A percentile compares a stretch with the other conserved stretches of the same genome.
phyloP scores from a whole-genome alignment of 2,797 vertebrate species.

The Hipposideros larvatus region DNA sequence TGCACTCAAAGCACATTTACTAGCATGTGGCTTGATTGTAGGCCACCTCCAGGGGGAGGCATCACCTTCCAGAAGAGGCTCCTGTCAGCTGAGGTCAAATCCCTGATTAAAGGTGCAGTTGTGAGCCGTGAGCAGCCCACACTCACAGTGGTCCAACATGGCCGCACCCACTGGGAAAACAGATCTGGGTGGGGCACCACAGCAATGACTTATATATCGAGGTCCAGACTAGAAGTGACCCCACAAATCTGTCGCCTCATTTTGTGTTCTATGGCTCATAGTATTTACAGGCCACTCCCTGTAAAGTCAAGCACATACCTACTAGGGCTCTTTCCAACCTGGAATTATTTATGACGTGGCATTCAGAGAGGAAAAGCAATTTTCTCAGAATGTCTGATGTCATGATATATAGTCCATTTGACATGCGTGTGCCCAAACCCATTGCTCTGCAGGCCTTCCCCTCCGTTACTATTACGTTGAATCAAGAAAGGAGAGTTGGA shows the following conservation, averaged over 20 bases:
- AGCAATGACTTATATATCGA: not conserved
- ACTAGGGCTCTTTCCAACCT: conserved; percentile 62
- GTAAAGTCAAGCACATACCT: conserved; percentile 67
- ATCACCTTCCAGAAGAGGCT: not conserved
- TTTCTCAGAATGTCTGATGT: conserved; percentile 80
- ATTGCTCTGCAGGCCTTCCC: not conserved
- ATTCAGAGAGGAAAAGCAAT: conserved; percentile 82
- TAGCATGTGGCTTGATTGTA: not conserved
- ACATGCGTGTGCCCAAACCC: conserved; percentile 66
- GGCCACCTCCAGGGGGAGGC: not conserved
- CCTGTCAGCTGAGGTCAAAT: not conserved
- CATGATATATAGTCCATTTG: conserved; percentile 73
- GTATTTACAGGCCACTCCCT: conserved; percentile 64
- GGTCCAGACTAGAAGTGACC: conserved; percentile 28
- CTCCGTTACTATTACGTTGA: conserved; percentile 36
- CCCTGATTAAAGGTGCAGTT: not conserved
- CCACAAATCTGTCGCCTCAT: conserved; percentile 9
- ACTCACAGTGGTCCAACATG: accelerated
- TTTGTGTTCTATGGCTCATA: not conserved
- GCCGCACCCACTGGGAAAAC: accelerated
- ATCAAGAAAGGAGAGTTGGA: conserved; percentile 56
- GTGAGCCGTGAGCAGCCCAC: not conserved
- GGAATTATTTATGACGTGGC: conserved; percentile 79
- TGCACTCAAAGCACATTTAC: not conserved
- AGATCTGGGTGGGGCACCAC: not conserved